A percentile compares a stretch with the other conserved stretches of the same genome.
phyloP scores from a whole-genome alignment of 2,113 vertebrate species.

The Ammodytes dubius region DNA sequence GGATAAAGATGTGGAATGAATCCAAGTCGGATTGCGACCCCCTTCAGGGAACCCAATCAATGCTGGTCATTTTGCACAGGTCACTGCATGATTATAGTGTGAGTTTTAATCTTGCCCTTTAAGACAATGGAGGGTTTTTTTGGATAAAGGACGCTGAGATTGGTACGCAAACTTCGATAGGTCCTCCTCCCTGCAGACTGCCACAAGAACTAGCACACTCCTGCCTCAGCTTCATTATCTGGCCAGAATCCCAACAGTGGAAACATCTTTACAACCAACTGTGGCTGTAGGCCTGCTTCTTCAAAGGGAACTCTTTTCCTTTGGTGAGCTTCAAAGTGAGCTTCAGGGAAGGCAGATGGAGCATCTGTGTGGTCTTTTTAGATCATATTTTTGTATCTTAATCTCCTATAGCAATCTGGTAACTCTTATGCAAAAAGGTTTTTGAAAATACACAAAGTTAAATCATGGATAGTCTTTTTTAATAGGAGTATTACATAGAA shows the following conservation, averaged over 20 bases:
- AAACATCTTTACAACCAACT: constrained; percentile 69
- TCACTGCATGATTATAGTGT: constrained; percentile 25
- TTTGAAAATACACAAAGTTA: background rate
- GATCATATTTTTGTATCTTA: constrained; percentile 53
- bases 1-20: constrained; percentile 62
- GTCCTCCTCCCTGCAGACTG: constrained; percentile 55
- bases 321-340: constrained; percentile 67
- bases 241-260: constrained; percentile 64
- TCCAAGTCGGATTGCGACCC: constrained; percentile 12
- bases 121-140: constrained; percentile 72
- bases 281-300: constrained; percentile 60
- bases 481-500: background rate
- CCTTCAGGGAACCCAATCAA: constrained; percentile 16
- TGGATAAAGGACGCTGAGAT: constrained; percentile 62
- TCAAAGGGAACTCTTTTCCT: constrained; percentile 56
- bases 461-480: background rate
- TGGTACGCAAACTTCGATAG: constrained; percentile 53
- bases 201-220: constrained; percentile 55
- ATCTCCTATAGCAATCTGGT: constrained; percentile 39
- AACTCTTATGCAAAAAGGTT: background rate
- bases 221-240: constrained; percentile 58
- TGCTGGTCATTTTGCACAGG: constrained; percentile 35
- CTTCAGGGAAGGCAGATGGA: constrained; percentile 53
- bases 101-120: constrained; percentile 51
- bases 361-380: constrained; percentile 60